phyloP scores from a whole-genome alignment of 1,140 invertebrate genomes.

The Drosophila ogumai region DNA sequence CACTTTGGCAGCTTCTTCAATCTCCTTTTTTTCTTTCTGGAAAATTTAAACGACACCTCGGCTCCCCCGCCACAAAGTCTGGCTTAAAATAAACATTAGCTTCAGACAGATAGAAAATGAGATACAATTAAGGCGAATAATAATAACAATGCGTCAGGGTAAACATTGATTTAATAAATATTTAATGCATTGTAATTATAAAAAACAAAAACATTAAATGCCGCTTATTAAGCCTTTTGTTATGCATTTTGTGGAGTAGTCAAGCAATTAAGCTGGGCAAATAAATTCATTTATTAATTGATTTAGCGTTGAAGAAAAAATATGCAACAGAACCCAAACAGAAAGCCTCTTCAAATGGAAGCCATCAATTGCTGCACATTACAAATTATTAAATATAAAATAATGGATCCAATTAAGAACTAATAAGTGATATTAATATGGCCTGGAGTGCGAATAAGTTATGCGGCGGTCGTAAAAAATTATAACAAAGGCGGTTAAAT shows the following conservation, averaged over 20 bases:
- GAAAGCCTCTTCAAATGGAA: slow-evolving; percentile 29
- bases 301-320: slow-evolving; percentile 20
- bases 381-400: slow-evolving; percentile 60
- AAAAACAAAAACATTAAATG: slow-evolving; percentile 58
- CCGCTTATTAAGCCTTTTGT: slow-evolving; percentile 67
- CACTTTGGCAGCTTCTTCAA: slow-evolving; percentile 59
- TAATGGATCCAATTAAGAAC: slow-evolving; percentile 68
- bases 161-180: slow-evolving; percentile 70
- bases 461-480: slow-evolving; percentile 24
- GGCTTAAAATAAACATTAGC: slow-evolving; percentile 9
- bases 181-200: slow-evolving; percentile 60
- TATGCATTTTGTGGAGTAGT: slow-evolving; percentile 47
- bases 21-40: slow-evolving; percentile 19
- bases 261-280: slow-evolving; percentile 73
- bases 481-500: slow-evolving; percentile 29
- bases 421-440: slow-evolving; percentile 67
- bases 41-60: slow-evolving; percentile 51
- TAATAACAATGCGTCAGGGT: slow-evolving; percentile 30
- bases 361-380: slow-evolving; percentile 60
- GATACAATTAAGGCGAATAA: slow-evolving; percentile 25
- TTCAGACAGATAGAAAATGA: slow-evolving; percentile 3
- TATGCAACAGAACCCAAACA: slow-evolving; percentile 4
- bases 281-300: slow-evolving; percentile 78
- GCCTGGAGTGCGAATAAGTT: slow-evolving; percentile 60
- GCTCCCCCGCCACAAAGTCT: slow-evolving; percentile 1